Evolutionary conservation across 2,797 vertebrate species (phyloP).

Genomic region (Hypotaenidia philippensis): DNA sequence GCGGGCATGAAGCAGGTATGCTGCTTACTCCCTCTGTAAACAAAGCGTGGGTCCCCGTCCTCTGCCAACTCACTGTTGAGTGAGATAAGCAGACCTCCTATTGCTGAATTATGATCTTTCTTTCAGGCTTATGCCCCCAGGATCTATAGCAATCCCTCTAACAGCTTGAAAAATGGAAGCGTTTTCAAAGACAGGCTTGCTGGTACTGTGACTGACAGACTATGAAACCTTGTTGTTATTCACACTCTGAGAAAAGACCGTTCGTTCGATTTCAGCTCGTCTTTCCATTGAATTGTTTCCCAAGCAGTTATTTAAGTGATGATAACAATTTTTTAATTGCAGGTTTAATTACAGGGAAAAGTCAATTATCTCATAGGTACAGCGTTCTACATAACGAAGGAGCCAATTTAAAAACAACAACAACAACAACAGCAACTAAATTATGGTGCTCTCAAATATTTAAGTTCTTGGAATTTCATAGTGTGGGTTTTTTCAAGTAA

Average conservation of each 20-base stretch:
- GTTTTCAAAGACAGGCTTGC: slow-evolving; percentile 74
- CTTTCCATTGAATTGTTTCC: slow-evolving; percentile 66
- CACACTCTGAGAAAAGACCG: slow-evolving; percentile 61
- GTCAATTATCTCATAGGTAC: slow-evolving; percentile 35
- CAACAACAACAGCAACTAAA: neutral
- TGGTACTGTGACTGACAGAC: slow-evolving; percentile 66
- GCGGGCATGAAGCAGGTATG: slow-evolving; percentile 49
- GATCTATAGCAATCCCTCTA: slow-evolving; percentile 77
- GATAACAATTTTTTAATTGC: slow-evolving; percentile 56
- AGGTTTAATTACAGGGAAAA: slow-evolving; percentile 59
- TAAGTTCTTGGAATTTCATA: slow-evolving; percentile 3
- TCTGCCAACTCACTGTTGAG: slow-evolving; percentile 67
- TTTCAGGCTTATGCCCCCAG: slow-evolving; percentile 74
- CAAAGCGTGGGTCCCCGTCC: slow-evolving; percentile 56
- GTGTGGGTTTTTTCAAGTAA: neutral
- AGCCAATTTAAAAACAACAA: neutral
- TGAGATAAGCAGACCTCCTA: slow-evolving; percentile 78
- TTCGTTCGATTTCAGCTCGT: slow-evolving; percentile 37
- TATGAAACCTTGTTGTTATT: slow-evolving; percentile 69
- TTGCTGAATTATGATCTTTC: slow-evolving; percentile 79
- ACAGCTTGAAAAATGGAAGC: slow-evolving; percentile 78
- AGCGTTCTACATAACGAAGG: neutral
- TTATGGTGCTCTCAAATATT: slow-evolving; percentile 17
- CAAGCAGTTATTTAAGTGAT: slow-evolving; percentile 33
- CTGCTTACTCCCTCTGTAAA: slow-evolving; percentile 56